phyloP scores from a whole-genome alignment of 2,888 invertebrate species.

The Odontocolon sp. region DNA sequence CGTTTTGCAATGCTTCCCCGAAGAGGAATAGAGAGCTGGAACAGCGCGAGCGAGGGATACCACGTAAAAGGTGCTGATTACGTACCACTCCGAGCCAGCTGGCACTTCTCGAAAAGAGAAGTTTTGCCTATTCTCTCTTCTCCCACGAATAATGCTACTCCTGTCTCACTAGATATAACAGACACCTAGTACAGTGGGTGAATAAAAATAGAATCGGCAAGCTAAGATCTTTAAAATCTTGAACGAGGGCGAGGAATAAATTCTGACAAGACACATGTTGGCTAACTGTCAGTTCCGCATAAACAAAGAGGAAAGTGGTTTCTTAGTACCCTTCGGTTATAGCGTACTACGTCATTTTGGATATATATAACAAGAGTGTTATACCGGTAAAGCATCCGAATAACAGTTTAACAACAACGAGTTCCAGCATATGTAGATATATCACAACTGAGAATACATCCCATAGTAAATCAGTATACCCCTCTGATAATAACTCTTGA shows the following conservation, averaged over 20 bases:
- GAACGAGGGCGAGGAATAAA: conserved; percentile 1
- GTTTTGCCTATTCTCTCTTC: conserved; percentile 25
- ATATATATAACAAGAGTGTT: neutral
- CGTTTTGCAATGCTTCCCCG: conserved; percentile 44
- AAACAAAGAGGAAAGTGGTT: conserved; percentile 9
- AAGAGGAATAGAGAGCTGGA: too few relatives aligned
- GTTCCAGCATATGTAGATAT: neutral
- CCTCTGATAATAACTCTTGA: neutral
- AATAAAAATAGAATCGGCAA: conserved; percentile 24
- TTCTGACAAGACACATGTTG: neutral
- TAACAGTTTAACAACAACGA: neutral
- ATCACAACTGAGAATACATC: conserved; percentile 2
- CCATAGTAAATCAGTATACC: neutral
- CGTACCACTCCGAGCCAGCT: conserved; percentile 40
- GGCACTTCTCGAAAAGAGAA: conserved; percentile 43
- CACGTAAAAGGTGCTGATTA: conserved; percentile 54
- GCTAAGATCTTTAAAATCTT: neutral
- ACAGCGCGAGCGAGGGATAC: conserved; percentile 6
- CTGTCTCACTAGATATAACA: neutral
- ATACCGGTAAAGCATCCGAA: neutral
- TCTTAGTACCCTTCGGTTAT: neutral
- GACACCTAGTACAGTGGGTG: too few relatives aligned
- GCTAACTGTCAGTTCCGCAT: neutral
- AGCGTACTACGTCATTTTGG: neutral
- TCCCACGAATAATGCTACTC: conserved; percentile 41